Evolutionary conservation across 2,888 invertebrate species (phyloP).

Genomic region (Callyntrura sp.): DNA sequence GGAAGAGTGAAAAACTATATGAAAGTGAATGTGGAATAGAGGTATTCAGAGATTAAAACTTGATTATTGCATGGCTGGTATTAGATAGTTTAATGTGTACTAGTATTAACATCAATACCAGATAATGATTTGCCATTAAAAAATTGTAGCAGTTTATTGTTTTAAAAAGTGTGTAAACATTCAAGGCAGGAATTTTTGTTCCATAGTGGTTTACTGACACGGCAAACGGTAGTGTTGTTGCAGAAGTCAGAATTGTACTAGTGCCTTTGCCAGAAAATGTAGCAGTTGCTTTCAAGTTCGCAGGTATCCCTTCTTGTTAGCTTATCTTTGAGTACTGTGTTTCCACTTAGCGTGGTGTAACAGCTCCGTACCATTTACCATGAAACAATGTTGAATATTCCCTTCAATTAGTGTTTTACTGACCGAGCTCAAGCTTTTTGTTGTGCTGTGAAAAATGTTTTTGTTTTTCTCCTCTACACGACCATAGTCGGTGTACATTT

Average conservation of each 20-base stretch:
- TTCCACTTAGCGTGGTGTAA: not conserved
- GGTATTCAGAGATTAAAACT: not conserved
- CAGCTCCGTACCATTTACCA: not conserved
- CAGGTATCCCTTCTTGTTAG: not conserved
- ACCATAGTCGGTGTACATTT: not conserved
- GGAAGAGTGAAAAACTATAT: conserved; percentile 50
- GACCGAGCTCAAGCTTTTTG: not conserved
- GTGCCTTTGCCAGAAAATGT: not conserved
- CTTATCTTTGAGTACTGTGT: not conserved
- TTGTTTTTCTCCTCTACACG: not conserved
- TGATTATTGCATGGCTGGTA: conserved; percentile 4
- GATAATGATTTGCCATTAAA: not conserved
- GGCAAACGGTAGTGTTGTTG: not conserved
- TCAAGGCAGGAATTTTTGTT: conserved; percentile 7
- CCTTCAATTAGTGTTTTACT: not conserved
- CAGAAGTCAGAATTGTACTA: not conserved
- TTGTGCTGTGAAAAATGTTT: not conserved
- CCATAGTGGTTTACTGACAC: not conserved
- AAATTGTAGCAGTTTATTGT: not conserved
- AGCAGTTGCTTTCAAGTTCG: not conserved
- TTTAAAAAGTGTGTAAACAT: conserved; percentile 4
- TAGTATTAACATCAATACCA: not conserved
- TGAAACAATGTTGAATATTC: not conserved
- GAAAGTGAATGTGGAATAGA: conserved; percentile 57
- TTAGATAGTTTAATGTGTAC: not conserved